Conservation (phyloP, 2,888 invertebrate genomes). For the Phengaris alcon region DNA sequence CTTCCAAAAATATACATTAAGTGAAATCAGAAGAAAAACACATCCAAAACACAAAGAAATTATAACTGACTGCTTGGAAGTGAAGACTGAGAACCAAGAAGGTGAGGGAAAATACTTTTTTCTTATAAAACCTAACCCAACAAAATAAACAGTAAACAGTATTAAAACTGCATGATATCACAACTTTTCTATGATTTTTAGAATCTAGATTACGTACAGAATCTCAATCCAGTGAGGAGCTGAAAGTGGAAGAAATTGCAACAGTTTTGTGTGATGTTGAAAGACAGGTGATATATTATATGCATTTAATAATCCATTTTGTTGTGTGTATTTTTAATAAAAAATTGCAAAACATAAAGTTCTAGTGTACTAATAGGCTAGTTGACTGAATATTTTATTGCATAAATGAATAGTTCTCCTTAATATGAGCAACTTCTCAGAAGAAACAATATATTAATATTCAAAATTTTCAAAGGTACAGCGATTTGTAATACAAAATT, state of each 20-base stretch:
- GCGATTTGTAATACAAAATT: too few species aligned
- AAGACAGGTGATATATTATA: background rate
- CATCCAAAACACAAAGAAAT: background rate
- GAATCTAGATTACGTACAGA: background rate
- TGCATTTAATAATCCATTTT: background rate
- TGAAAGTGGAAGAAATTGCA: conserved; percentile 2
- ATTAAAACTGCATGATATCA: too few species aligned
- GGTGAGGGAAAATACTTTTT: background rate
- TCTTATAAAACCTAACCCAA: too few species aligned
- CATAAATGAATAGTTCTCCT: too few species aligned
- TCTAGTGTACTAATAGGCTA: too few species aligned
- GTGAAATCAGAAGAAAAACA: conserved; percentile 7
- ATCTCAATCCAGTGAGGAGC: background rate
- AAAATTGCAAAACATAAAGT: too few species aligned
- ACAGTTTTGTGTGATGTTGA: background rate
- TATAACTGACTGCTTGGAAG: background rate
- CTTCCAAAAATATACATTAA: background rate
- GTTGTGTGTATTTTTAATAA: too few species aligned
- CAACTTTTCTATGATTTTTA: background rate
- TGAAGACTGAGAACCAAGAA: conserved; percentile 1
- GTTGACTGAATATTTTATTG: too few species aligned
- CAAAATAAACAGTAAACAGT: too few species aligned
- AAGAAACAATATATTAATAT: too few species aligned
- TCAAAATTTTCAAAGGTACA: too few species aligned
- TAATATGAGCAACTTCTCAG: too few species aligned